phyloP scores from a whole-genome alignment of 2,888 invertebrate species.

The Dolomedes plantarius region DNA sequence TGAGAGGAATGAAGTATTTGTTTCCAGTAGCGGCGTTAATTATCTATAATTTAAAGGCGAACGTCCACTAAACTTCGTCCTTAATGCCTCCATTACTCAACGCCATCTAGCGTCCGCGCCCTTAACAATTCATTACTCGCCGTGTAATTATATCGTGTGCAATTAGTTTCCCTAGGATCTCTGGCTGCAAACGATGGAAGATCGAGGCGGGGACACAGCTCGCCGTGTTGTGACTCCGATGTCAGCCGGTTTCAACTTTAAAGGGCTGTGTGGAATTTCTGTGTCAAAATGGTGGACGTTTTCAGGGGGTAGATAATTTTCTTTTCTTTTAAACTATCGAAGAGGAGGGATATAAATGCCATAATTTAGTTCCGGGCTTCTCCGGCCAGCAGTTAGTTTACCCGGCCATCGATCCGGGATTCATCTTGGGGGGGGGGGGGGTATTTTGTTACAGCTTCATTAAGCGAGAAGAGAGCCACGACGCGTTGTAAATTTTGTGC shows the following conservation, averaged over 20 bases:
- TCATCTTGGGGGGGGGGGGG: conserved; percentile 3
- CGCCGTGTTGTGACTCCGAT: conserved; percentile 57
- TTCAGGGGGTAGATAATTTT: conserved; percentile 32
- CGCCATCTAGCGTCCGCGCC: conserved; percentile 61
- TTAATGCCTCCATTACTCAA: conserved; percentile 64
- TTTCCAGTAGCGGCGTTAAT: conserved; percentile 67
- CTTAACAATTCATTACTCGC: conserved; percentile 69
- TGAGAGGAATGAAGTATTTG: conserved; percentile 69
- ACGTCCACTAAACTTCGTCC: conserved; percentile 27
- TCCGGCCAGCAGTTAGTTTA: conserved; percentile 5
- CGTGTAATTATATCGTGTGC: conserved; percentile 65
- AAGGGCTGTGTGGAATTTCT: conserved; percentile 60
- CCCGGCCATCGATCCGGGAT: background rate
- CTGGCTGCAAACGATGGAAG: conserved; percentile 49
- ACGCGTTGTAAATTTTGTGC: background rate
- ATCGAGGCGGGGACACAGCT: conserved; percentile 39
- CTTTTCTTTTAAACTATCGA: conserved; percentile 8
- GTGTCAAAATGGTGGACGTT: conserved; percentile 66
- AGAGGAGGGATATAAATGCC: background rate
- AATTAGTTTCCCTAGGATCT: conserved; percentile 58
- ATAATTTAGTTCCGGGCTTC: conserved; percentile 14
- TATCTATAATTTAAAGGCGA: conserved; percentile 68
- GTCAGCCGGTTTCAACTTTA: conserved; percentile 62
- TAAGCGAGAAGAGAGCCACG: background rate
- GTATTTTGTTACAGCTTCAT: conserved; percentile 11